phyloP scores from a whole-genome alignment of 2,888 invertebrate genomes.

The Volucella zonaria region DNA sequence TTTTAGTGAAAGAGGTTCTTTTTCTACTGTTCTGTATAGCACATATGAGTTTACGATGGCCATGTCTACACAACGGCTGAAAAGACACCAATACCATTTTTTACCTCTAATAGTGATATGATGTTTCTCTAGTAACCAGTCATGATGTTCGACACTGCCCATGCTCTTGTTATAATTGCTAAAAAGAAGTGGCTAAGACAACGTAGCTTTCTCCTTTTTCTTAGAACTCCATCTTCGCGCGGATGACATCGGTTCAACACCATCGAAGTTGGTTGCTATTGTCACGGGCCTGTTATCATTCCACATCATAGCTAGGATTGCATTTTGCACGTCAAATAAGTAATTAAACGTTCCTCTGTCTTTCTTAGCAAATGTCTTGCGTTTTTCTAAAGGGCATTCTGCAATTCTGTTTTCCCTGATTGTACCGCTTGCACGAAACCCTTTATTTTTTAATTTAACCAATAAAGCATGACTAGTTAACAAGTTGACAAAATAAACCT shows the following conservation, averaged over 20 bases:
- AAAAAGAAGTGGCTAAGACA: neutral
- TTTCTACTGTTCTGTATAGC: neutral
- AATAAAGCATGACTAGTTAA: neutral
- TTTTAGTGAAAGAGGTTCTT: no score
- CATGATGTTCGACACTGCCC: conserved; percentile 4
- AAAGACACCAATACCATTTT: conserved; percentile 11
- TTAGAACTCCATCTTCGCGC: neutral
- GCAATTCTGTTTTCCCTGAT: conserved; percentile 6
- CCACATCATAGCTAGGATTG: neutral
- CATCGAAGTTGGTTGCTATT: conserved; percentile 1
- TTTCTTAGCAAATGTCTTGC: neutral
- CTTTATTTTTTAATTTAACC: neutral
- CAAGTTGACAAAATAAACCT: neutral
- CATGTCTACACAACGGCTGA: neutral
- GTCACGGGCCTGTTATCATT: neutral
- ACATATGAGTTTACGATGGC: neutral
- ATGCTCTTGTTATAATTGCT: neutral
- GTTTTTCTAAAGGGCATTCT: neutral
- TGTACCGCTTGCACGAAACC: neutral
- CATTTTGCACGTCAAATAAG: neutral
- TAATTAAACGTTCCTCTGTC: neutral
- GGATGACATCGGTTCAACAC: neutral
- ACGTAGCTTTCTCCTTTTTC: neutral
- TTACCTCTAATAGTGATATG: neutral
- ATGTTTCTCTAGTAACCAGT: neutral